phyloP scores from a whole-genome alignment of 2,797 vertebrate species.

The Melanotaenia boesemani region DNA sequence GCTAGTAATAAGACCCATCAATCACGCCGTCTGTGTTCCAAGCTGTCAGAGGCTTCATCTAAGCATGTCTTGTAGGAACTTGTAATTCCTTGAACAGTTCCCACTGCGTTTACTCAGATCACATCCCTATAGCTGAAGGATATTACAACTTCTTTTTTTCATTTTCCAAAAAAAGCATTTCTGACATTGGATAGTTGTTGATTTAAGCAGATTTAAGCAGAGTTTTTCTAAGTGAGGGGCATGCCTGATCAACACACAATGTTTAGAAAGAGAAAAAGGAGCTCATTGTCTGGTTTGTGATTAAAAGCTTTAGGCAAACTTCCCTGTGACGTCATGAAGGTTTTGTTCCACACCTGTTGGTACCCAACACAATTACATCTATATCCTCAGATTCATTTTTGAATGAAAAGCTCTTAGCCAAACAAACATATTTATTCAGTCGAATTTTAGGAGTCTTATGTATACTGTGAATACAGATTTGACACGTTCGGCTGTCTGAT shows the following conservation, averaged over 20 bases:
- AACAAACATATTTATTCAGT: conserved; percentile 40
- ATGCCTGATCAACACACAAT: conserved; percentile 69
- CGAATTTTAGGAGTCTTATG: conserved; percentile 3
- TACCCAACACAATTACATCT: conserved; percentile 29
- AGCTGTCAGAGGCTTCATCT: conserved; percentile 76
- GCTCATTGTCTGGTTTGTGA: conserved; percentile 68
- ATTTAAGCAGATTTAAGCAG: conserved; percentile 70
- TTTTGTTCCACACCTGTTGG: conserved; percentile 46
- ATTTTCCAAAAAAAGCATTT: conserved; percentile 58
- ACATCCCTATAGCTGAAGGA: conserved; percentile 63
- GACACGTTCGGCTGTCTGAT: conserved; percentile 11
- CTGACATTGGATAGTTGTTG: conserved; percentile 72
- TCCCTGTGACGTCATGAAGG: conserved; percentile 50
- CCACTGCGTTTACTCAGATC: conserved; percentile 67
- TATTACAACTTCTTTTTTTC: conserved; percentile 63
- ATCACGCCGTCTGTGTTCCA: conserved; percentile 64
- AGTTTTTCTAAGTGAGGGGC: conserved; percentile 70
- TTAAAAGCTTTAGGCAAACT: conserved; percentile 65
- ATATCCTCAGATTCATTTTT: conserved; percentile 41
- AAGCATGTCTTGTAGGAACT: conserved; percentile 76
- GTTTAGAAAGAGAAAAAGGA: conserved; percentile 60
- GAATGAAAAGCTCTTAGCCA: conserved; percentile 37
- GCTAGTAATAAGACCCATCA: conserved; percentile 65
- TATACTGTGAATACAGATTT: conserved; percentile 11
- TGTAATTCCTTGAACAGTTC: conserved; percentile 75